Evolutionary conservation across 23 tunicate genomes (phyloP), one percentile per base, ranked within the genome.

Genomic region (Corella eumyota): DNA sequence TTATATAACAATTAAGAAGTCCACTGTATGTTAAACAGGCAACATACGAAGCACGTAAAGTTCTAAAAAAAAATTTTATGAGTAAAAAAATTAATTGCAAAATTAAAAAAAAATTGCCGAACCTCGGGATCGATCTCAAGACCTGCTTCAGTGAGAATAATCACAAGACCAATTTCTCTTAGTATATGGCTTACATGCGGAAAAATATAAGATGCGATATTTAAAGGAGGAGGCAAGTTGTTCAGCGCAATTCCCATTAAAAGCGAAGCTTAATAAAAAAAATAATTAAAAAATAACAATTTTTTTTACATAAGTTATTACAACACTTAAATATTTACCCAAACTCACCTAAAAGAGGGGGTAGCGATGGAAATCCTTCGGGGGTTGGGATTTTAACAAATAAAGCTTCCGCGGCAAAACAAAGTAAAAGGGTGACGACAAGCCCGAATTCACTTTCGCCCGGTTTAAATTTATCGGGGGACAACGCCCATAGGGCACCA

Each of bases 251-350:
- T 25, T 15, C 94, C 94, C 73, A 69, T 84, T 17, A 75, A 47
- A 32, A 84, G 78, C 34, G 94, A 84, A 32, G 94, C 94, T 84
- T n/a, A n/a, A n/a, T n/a, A n/a, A n/a, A n/a, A n/a, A n/a, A n/a
- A n/a, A n/a, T n/a, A n/a, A n/a, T n/a, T n/a, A n/a, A n/a, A n/a
- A n/a, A n/a, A n/a, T n/a, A n/a, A n/a, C n/a, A n/a, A n/a, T n/a
- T n/a, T n/a, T n/a, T n/a, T n/a, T n/a, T n/a, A n/a, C n/a, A n/a
- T n/a, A n/a, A n/a, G n/a, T n/a, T n/a, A n/a, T n/a, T n/a, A n/a
- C n/a, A n/a, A n/a, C n/a, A n/a, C n/a, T n/a, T n/a, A n/a, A n/a
- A n/a, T n/a, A n/a, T n/a, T n/a, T n/a, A n/a, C n/a, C n/a, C 9
- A 17, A 3, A 69, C 72, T 36, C 30, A 84, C 94, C 94, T 5